Base-by-base conservation (phyloP, 2,113 vertebrate genomes). In the Rousettus leschenaultii region DNA sequence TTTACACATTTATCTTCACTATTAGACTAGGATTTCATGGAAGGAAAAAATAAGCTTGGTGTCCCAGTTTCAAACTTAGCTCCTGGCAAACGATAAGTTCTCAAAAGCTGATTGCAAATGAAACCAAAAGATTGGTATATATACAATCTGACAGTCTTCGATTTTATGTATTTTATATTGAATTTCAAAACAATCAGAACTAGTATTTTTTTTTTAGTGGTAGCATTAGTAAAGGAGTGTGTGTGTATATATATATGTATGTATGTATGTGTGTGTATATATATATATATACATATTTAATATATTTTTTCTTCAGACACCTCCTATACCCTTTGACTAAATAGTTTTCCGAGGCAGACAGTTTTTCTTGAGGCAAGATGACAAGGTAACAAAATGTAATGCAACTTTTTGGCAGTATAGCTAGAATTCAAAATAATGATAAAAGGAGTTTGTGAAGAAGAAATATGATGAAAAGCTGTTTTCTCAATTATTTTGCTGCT, bases 401-500 rank as follows among this genome's bases (percentile, higher is more conserved):
- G 30, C 2, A 74, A 66, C 7, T 70, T 84, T 92, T 93, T 83
- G 43, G 30, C 77, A 96, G 11, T 83, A 22, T 35, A 91, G 45
- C 51, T 75, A 86, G 68, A 91, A 95, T 94, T 92, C 77, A 93
- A 91, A 95, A 87, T 74, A 97, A 51, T 89, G 43, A 96, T 89
- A 91, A 84, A 96, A 86, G 21, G 68, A 40, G 1, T 35, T 75
- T 83, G 7, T 70, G 92, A 93, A 91, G 63, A 95, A 90, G 43
- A 97, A 65, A 86, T 91, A 96, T 70, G 65, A 57, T 89, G 57
- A 74, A 68, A 92, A 95, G 45, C 24, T 63, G 61, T 89, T 93
- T 96, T 86, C 48, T 86, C 86, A 95, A 96, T 96, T 82, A 96
- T 96, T 96, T 97, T 96, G 51, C 70, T 91, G 85, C 45, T 48